phyloP scores from a whole-genome alignment of 2,888 invertebrate species.

The Hoplodrina blanda region DNA sequence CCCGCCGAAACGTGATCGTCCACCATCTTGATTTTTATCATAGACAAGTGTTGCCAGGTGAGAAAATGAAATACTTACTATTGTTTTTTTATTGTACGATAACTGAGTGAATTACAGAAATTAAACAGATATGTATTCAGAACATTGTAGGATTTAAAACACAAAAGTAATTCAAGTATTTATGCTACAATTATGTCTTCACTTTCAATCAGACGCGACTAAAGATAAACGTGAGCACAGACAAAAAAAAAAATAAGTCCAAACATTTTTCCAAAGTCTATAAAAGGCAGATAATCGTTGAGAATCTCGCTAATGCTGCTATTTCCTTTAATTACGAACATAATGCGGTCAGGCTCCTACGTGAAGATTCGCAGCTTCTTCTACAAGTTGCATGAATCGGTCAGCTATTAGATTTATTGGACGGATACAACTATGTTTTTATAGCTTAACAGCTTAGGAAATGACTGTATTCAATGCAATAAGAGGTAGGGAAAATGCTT shows the following conservation, averaged over 20 bases:
- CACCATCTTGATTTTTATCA: slow-evolving; percentile 78
- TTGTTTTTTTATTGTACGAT: background rate
- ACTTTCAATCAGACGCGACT: slow-evolving; percentile 27
- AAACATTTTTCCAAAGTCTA: slow-evolving; percentile 25
- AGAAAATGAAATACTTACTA: background rate
- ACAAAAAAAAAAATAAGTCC: slow-evolving; percentile 18
- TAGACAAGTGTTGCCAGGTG: slow-evolving; percentile 74
- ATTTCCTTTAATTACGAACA: slow-evolving; percentile 59
- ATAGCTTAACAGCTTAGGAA: slow-evolving; percentile 37
- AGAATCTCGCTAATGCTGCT: slow-evolving; percentile 48
- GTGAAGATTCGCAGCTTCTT: slow-evolving; percentile 56
- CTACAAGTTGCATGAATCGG: slow-evolving; percentile 50
- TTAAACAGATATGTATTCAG: background rate
- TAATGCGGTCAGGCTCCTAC: slow-evolving; percentile 57
- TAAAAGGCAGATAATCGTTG: slow-evolving; percentile 42
- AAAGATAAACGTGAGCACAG: background rate
- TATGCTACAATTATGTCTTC: slow-evolving; percentile 9
- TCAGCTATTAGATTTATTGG: slow-evolving; percentile 48
- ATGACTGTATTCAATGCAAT: slow-evolving; percentile 41
- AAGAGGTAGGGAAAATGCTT: slow-evolving; percentile 16
- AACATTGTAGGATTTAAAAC: too few species aligned
- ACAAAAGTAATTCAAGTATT: background rate
- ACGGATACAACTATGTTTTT: slow-evolving; percentile 53
- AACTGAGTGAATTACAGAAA: background rate
- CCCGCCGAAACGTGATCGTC: slow-evolving; percentile 68